A percentile compares a stretch with the other conserved stretches of the same genome.
Evolutionary conservation across 2,113 vertebrate genomes (phyloP).

Genomic region (Hemiscyllium ocellatum): DNA sequence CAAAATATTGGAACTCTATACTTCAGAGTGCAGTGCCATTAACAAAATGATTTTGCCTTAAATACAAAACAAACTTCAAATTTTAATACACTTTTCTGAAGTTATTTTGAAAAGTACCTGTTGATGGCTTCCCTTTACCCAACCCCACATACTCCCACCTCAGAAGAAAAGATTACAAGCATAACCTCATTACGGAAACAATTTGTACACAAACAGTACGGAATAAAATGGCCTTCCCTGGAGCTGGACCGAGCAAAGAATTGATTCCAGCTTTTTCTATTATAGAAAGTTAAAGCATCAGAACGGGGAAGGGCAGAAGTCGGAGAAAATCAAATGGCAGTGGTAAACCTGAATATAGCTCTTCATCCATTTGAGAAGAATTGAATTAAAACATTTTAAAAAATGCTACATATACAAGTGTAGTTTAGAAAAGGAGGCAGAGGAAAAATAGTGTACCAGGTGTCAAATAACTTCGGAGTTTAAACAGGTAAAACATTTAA

Average conservation of each 20-base stretch:
- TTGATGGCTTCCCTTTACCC: background rate
- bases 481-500: background rate
- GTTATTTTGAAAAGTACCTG: constrained; percentile 32
- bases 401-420: constrained; percentile 31
- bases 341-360: constrained; percentile 17
- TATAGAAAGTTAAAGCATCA: background rate
- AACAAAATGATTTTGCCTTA: constrained; percentile 21
- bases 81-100: background rate
- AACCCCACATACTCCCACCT: background rate
- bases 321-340: background rate
- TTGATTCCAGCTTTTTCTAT: background rate
- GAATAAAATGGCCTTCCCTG: background rate
- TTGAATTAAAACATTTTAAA: background rate
- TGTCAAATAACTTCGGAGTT: constrained; percentile 26
- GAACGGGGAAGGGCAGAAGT: too few relatives aligned
- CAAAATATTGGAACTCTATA: constrained; percentile 31
- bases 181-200: background rate
- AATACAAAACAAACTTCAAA: constrained; percentile 3
- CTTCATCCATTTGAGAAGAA: background rate
- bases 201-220: background rate
- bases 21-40: constrained; percentile 26
- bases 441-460: background rate
- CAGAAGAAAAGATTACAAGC: background rate
- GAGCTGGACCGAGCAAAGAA: background rate
- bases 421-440: constrained; percentile 13